These are phyloP conservation scores for Hybos culiciformis DNA, from an alignment of 2,888 invertebrate genomes.

Conservation along the genomic window DNA sequence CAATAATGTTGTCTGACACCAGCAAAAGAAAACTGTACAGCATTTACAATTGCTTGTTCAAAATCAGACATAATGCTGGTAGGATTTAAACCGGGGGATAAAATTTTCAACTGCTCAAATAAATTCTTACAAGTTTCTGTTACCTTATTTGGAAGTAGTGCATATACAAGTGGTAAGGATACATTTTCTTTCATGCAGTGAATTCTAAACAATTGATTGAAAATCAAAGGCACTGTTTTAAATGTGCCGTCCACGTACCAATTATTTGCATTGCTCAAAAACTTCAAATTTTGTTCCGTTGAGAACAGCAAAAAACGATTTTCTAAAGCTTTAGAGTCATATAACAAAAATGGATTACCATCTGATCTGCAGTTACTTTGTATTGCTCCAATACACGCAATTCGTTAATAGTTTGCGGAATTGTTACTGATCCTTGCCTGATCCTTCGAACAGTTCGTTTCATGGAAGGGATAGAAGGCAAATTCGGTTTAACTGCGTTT, in stretches of 20 bases:
- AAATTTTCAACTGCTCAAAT: constrained; percentile 1
- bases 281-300: not conserved
- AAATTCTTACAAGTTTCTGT: constrained; percentile 3
- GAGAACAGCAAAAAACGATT: not conserved
- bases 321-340: not conserved
- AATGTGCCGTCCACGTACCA: constrained; percentile 17
- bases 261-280: constrained; percentile 1
- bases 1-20: not conserved
- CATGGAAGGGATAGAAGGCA: too few relatives aligned
- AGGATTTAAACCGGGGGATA: too few relatives aligned
- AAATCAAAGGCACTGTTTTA: constrained; percentile 14
- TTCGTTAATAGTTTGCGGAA: too few relatives aligned
- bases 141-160: constrained; percentile 13
- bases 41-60: too few relatives aligned
- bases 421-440: too few relatives aligned
- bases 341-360: not conserved
- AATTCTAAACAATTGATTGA: constrained; percentile 15
- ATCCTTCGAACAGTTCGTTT: too few relatives aligned
- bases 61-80: too few relatives aligned
- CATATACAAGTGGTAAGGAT: constrained; percentile 13
- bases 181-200: constrained; percentile 12
- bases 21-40: too few relatives aligned
- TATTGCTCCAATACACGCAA: too few relatives aligned
- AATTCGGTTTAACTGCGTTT: too few relatives aligned
- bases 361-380: too few relatives aligned